Evolutionary conservation across 2,113 vertebrate species (phyloP).

Genomic region (Pithys albifrons): DNA sequence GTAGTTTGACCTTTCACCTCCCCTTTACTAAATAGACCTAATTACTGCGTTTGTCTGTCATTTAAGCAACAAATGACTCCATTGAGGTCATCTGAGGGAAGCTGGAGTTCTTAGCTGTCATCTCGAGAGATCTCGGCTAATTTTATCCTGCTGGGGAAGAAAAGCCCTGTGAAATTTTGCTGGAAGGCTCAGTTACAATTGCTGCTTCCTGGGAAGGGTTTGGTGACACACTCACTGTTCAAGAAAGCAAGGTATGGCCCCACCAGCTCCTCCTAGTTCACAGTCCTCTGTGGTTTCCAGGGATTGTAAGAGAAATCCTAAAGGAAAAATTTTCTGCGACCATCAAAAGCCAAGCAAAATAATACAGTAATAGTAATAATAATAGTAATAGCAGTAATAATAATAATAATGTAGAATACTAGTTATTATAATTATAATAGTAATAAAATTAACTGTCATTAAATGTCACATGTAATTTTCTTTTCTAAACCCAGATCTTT

Average conservation of each 20-base stretch:
- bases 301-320: not conserved
- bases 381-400: too few species aligned
- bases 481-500: not conserved
- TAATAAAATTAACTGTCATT: not conserved
- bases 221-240: not conserved
- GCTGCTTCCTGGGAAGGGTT: conserved; percentile 29
- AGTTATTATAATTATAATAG: not conserved
- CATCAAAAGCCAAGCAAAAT: not conserved
- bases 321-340: not conserved
- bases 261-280: not conserved
- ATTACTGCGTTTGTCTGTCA: conserved; percentile 93
- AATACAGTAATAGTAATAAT: accelerated
- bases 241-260: not conserved
- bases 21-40: conserved; percentile 87
- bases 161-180: conserved; percentile 47
- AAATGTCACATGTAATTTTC: not conserved
- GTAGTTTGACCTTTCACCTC: conserved; percentile 86
- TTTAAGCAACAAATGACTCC: conserved; percentile 87
- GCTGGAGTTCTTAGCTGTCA: conserved; percentile 61
- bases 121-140: conserved; percentile 55
- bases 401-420: not conserved
- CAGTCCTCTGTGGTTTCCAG: not conserved
- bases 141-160: conserved; percentile 72
- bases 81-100: conserved; percentile 78
- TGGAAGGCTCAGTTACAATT: conserved; percentile 4